Base-by-base conservation (phyloP, 2,113 vertebrate genomes). In the Crotalus horridus region DNA sequence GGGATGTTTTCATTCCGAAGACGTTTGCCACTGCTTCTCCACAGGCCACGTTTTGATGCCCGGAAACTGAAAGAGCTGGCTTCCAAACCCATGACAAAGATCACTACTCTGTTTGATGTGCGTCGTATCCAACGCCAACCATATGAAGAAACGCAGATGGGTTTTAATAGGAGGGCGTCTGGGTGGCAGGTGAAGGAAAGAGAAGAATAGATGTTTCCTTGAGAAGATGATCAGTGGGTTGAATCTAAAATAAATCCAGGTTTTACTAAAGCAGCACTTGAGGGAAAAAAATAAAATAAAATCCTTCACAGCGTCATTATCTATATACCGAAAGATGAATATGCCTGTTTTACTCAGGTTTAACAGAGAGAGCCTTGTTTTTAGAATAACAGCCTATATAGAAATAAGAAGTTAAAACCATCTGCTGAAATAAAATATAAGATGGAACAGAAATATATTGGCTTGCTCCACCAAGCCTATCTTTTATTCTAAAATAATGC, bases 31-130 rank as follows among this genome's bases (percentile, higher is more conserved):
- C 96, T 99, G 93, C 97, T 99, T 24, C 97, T 99, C 0, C 98
- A 98, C 48, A 98, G 98, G 58, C 99, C 99, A 2, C 98, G 95
- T 5, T 99, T 99, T 56, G 98, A 99, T 0, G 99, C 99, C 43
- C 98, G 99, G 64, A 99, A 97, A 91, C 97, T 99, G 8, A 99
- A 95, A 95, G 99, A 99, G 88, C 98, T 98, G 9, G 98, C 98
- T 1, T 95, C 98, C 9, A 97, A 98, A 90, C 98, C 98, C 12
- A 97, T 98, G 58, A 97, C 98, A 1, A 97, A 96, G 90, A 96
- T 98, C 58, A 97, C 96, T 58, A 96, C 97, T 0, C 91, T 97
- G 89, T 98, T 98, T 12, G 98, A 98, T 91, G 97, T 98, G 96
- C 97, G 97, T 94, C 96, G 97, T 87, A 98, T 98, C 26, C 97